Percentiles rank a stretch among this genome's conserved stretches.
These are phyloP conservation scores for Gila robusta DNA, from an alignment of 2,797 vertebrate genomes.

Conservation along the genomic window DNA sequence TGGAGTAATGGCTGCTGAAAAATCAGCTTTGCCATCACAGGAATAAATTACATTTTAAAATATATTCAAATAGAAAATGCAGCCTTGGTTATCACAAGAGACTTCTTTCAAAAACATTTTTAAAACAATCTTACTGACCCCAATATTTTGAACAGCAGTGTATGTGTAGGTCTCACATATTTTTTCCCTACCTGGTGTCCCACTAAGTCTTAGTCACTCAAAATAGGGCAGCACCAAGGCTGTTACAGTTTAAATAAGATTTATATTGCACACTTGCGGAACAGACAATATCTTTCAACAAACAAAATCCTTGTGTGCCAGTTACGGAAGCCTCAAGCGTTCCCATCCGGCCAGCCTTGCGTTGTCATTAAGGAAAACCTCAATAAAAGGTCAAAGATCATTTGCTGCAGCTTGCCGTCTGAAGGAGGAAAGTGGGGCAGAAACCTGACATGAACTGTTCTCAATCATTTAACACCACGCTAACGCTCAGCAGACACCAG, in stretches of 20 bases:
- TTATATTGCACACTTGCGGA: constrained; percentile 18
- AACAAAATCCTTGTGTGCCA: constrained; percentile 27
- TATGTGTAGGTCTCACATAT: not conserved
- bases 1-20: not conserved
- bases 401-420: constrained; percentile 3
- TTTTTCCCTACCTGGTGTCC: not conserved
- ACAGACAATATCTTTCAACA: constrained; percentile 15
- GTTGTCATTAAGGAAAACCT: constrained; percentile 31
- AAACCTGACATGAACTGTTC: constrained; percentile 41
- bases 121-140: not conserved
- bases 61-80: not conserved
- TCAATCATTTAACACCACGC: constrained; percentile 39
- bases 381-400: constrained; percentile 52
- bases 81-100: not conserved
- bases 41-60: no score
- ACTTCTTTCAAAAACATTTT: not conserved
- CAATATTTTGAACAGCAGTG: not conserved
- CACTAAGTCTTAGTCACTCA: constrained; percentile 53
- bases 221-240: constrained; percentile 44
- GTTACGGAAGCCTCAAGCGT: constrained; percentile 4
- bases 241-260: constrained; percentile 40
- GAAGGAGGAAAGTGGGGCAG: constrained; percentile 44
- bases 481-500: constrained; percentile 20
- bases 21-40: not conserved
- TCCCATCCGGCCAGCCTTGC: not conserved